Percentiles rank a stretch among this genome's conserved stretches.
These are phyloP conservation scores for Sebastes reedi DNA, from an alignment of 2,797 vertebrate species.

Conservation along the genomic window DNA sequence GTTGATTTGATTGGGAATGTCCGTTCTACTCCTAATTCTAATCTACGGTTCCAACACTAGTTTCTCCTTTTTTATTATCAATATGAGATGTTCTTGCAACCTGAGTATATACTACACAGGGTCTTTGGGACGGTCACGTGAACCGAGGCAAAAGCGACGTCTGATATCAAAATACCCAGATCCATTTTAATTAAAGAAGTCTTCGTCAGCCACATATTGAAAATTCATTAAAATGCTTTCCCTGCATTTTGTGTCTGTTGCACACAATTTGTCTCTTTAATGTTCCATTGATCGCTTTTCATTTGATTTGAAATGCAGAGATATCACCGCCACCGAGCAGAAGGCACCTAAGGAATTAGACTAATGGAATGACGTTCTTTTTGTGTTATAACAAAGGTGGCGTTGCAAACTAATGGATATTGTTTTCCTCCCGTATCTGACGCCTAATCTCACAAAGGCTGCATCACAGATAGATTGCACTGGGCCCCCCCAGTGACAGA, in stretches of 20 bases:
- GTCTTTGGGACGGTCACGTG: constrained; percentile 24
- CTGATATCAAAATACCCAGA: constrained; percentile 55
- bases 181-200: constrained; percentile 73
- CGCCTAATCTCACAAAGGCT: constrained; percentile 75
- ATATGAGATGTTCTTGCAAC: background rate
- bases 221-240: constrained; percentile 75
- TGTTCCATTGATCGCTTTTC: constrained; percentile 77
- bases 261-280: constrained; percentile 73
- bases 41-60: background rate
- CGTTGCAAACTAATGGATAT: constrained; percentile 77
- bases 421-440: constrained; percentile 79
- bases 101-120: constrained; percentile 9
- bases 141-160: constrained; percentile 48
- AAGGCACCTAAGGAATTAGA: constrained; percentile 76
- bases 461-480: constrained; percentile 75
- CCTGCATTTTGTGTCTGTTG: constrained; percentile 61
- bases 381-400: constrained; percentile 71
- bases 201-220: constrained; percentile 54
- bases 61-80: constrained; percentile 9
- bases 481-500: constrained; percentile 69
- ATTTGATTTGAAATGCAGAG: constrained; percentile 79
- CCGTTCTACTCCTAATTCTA: no score
- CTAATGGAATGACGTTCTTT: constrained; percentile 70
- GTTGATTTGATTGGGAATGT: no score
- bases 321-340: constrained; percentile 57